phyloP scores from a whole-genome alignment of 2,888 invertebrate species.

The Hydroisotoma schaefferi region DNA sequence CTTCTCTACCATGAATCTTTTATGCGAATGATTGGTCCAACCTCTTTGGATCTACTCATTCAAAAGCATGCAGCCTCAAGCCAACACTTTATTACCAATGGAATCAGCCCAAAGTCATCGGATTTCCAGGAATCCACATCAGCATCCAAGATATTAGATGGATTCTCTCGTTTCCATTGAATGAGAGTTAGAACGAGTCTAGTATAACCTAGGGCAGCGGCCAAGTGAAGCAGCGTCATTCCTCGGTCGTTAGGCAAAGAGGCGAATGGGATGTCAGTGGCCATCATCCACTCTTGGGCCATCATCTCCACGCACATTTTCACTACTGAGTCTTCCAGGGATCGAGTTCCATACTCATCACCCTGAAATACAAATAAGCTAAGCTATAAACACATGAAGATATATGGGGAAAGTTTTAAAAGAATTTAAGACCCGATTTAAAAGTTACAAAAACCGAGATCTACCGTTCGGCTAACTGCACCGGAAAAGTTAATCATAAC shows the following conservation, averaged over 20 bases:
- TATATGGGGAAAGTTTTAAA: too few species aligned
- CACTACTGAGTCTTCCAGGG: constrained; percentile 74
- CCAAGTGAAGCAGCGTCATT: constrained; percentile 81
- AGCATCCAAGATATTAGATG: constrained; percentile 76
- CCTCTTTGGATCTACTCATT: too few species aligned
- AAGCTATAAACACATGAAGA: too few species aligned
- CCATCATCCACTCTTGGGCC: constrained; percentile 58
- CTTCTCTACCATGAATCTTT: too few species aligned
- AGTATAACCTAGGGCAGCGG: constrained; percentile 85
- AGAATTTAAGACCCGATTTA: neutral
- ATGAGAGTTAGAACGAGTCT: constrained; percentile 75
- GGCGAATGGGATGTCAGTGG: constrained; percentile 25
- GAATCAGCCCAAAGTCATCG: constrained; percentile 85
- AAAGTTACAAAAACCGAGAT: neutral
- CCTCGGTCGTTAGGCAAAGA: constrained; percentile 59
- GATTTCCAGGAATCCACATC: constrained; percentile 89
- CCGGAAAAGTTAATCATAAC: too few species aligned
- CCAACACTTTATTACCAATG: too few species aligned
- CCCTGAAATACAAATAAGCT: too few species aligned
- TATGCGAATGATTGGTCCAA: too few species aligned
- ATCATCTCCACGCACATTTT: constrained; percentile 76
- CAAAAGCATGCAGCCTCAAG: too few species aligned
- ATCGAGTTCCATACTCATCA: constrained; percentile 58
- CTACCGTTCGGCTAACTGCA: too few species aligned
- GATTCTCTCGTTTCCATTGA: constrained; percentile 85